Base-by-base conservation (phyloP, 2,888 invertebrate genomes). In the Mythimna vitellina region DNA sequence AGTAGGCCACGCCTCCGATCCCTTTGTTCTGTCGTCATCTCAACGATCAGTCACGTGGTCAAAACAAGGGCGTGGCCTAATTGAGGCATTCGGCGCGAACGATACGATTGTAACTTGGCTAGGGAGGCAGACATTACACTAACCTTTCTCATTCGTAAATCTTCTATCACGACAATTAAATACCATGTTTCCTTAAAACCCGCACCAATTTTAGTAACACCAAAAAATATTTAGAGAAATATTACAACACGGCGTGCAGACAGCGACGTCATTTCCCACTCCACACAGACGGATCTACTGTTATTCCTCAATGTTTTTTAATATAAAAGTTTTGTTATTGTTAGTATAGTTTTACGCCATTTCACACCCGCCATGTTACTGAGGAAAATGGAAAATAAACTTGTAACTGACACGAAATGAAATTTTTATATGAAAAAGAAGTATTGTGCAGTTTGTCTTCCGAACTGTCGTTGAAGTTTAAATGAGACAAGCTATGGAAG, bases 261-360 rank as follows among this genome's bases (percentile, higher is more conserved):
- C 46, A 51, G 25, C 25, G 51, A 25, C 51, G 25, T 64, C 51
- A 60, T 60, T 49, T 51, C 46, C 58, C 22, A 8, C 54, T 57
- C 46, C 25, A 17, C 32, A 0, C 58, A 62, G 73, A 20, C n/a
- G n/a, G 64, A 69, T 80, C 61, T 66, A 57, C 49, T 35, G 51
- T n/a, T 69, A 77, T 35, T 65, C 25, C 65, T 74, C 22, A 70
- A 58, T 64, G 65, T 67, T 80, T 76, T 82, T 38, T 22, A 78
- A 80, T 73, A 81, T 69, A 77, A 73, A 78, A 80, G 66, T 82
- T 66, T 29, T 51, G 42, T 63, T 76, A 69, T 68, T 82, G 60
- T 78, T 78, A 74, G 42, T 82, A 58, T 73, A 57, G 63, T 80
- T 65, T 78, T 60, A 65, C 42, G 72, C 61, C 42, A 20, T 70